Percentiles rank a stretch among this genome's conserved stretches.
These are phyloP conservation scores for Drosophila mercatorum DNA, from an alignment of 2,888 invertebrate species.

Conservation along the genomic window DNA sequence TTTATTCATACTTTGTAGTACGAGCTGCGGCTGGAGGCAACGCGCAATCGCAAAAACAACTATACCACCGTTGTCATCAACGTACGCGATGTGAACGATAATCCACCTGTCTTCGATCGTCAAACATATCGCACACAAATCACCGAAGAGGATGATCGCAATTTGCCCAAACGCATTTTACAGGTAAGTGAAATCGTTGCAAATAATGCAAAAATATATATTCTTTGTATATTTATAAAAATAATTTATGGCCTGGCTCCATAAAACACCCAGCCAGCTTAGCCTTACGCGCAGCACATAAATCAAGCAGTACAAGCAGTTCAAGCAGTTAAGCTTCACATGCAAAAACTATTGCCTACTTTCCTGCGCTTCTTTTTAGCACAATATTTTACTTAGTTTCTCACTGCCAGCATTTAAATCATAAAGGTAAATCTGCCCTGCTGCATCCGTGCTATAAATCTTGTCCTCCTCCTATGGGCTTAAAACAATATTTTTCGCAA, in stretches of 20 bases:
- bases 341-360: slow-evolving; percentile 86
- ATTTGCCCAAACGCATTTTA: slow-evolving; percentile 95
- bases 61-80: slow-evolving; percentile 98
- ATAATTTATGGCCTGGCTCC: background rate
- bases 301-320: background rate
- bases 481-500: slow-evolving; percentile 84
- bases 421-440: slow-evolving; percentile 11
- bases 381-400: background rate
- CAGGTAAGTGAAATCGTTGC: slow-evolving; percentile 87
- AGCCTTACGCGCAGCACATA: background rate
- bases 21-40: slow-evolving; percentile 96
- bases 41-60: slow-evolving; percentile 98
- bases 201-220: background rate
- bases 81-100: slow-evolving; percentile 95
- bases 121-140: slow-evolving; percentile 97
- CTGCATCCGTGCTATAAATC: background rate
- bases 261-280: no score
- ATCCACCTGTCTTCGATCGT: slow-evolving; percentile 96
- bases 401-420: background rate
- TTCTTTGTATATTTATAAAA: background rate
- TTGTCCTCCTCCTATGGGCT: slow-evolving; percentile 3
- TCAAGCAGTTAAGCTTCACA: background rate
- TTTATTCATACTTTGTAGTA: slow-evolving; percentile 86
- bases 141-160: slow-evolving; percentile 97
- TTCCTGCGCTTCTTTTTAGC: background rate